Evolutionary conservation across 2,797 vertebrate species (phyloP).

Genomic region (Rhabdophis nuchalis): DNA sequence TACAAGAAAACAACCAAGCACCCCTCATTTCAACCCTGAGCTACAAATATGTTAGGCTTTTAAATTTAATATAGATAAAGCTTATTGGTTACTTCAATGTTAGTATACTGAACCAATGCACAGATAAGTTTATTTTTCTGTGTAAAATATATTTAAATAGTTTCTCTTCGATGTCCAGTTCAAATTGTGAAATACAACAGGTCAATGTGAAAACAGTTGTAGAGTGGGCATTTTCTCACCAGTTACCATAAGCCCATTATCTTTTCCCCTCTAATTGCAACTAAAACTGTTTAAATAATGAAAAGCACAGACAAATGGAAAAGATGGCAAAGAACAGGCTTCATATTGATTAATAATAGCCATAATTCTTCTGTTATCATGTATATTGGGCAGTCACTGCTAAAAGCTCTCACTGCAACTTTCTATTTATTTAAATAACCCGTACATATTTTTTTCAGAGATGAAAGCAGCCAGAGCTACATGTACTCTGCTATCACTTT

Average conservation of each 20-base stretch:
- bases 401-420: background rate
- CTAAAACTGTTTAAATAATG: constrained; percentile 31
- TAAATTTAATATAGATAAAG: constrained; percentile 31
- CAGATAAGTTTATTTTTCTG: constrained; percentile 58
- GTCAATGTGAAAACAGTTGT: constrained; percentile 61
- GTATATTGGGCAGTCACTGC: background rate
- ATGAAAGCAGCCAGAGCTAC: background rate
- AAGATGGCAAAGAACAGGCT: background rate
- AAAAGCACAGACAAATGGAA: background rate
- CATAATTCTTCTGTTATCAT: background rate
- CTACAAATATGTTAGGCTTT: constrained; percentile 2
- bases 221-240: constrained; percentile 36
- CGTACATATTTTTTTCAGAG: background rate
- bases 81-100: constrained; percentile 48
- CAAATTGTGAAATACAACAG: constrained; percentile 65
- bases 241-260: constrained; percentile 21
- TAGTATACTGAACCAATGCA: constrained; percentile 43
- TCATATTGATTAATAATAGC: constrained; percentile 48
- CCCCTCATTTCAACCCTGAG: background rate
- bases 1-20: background rate
- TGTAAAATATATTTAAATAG: constrained; percentile 58
- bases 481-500: background rate
- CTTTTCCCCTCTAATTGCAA: constrained; percentile 18
- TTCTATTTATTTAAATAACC: background rate
- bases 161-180: constrained; percentile 51